Percentiles rank a stretch among this genome's conserved stretches.
phyloP scores from a whole-genome alignment of 2,888 invertebrate species.

The Laspeyria flexula region DNA sequence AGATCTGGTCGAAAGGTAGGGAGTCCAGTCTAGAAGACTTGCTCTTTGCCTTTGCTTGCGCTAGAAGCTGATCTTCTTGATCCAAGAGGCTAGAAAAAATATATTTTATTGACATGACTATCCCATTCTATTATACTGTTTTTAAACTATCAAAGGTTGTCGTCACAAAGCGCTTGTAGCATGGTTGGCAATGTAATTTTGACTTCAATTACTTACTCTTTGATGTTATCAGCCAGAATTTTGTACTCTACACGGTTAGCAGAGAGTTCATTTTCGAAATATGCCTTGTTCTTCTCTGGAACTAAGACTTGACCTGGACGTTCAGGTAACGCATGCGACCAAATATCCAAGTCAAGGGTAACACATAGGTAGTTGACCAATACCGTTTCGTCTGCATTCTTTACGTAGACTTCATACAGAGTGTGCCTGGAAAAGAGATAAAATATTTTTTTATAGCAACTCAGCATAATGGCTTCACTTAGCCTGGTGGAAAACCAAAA shows the following conservation, averaged over 20 bases:
- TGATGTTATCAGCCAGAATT: constrained; percentile 64
- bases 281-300: constrained; percentile 45
- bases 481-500: too few species aligned
- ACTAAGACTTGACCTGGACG: constrained; percentile 62
- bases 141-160: too few species aligned
- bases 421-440: constrained; percentile 53
- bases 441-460: too few species aligned
- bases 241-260: constrained; percentile 52
- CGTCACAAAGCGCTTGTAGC: too few species aligned
- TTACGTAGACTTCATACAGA: constrained; percentile 57
- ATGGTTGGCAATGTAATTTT: too few species aligned
- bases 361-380: constrained; percentile 53
- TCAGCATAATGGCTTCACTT: too few species aligned
- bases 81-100: constrained; percentile 63
- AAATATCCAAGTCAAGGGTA: constrained; percentile 55
- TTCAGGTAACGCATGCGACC: constrained; percentile 54
- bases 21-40: constrained; percentile 42
- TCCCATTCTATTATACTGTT: too few species aligned
- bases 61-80: constrained; percentile 55
- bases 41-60: constrained; percentile 39
- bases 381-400: constrained; percentile 48
- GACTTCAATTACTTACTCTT: constrained; percentile 65
- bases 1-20: constrained; percentile 56
- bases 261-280: constrained; percentile 57
- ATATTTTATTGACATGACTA: too few species aligned